Evolutionary conservation across 2,797 vertebrate genomes (phyloP).

Genomic region (Carcharodon carcharias): DNA sequence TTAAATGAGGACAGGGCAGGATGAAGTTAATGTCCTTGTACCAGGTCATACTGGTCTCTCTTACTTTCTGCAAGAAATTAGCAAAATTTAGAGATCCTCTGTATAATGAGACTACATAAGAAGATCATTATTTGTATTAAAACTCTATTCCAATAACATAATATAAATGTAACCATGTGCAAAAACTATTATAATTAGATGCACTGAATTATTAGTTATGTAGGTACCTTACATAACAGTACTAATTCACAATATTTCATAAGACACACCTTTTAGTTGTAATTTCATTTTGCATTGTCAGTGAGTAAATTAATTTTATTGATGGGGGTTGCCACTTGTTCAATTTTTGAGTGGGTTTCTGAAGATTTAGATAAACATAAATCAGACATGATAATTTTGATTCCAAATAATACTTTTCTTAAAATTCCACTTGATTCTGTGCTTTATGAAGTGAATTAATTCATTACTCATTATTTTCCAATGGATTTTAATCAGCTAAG

Average conservation of each 20-base stretch:
- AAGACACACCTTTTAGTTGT: neutral
- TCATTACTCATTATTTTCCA: neutral
- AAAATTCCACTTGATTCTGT: neutral
- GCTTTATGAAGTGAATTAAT: neutral
- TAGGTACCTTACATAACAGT: neutral
- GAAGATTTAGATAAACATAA: neutral
- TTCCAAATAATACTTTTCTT: neutral
- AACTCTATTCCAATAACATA: neutral
- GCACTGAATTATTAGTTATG: neutral
- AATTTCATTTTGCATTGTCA: neutral
- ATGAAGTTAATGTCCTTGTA: too few species aligned
- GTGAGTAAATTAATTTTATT: neutral
- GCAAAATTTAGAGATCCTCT: neutral
- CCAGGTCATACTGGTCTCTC: neutral
- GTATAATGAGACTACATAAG: neutral
- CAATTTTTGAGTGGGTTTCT: neutral
- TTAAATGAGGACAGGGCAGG: neutral
- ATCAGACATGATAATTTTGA: neutral
- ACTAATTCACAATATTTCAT: neutral
- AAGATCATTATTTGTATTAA: neutral
- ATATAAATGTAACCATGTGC: neutral
- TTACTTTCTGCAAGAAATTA: neutral
- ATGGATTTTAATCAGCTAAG: neutral
- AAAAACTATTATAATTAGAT: neutral
- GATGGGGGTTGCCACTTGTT: neutral